Conservation (phyloP, 2,888 invertebrate genomes). For the Adela reaumurella region DNA sequence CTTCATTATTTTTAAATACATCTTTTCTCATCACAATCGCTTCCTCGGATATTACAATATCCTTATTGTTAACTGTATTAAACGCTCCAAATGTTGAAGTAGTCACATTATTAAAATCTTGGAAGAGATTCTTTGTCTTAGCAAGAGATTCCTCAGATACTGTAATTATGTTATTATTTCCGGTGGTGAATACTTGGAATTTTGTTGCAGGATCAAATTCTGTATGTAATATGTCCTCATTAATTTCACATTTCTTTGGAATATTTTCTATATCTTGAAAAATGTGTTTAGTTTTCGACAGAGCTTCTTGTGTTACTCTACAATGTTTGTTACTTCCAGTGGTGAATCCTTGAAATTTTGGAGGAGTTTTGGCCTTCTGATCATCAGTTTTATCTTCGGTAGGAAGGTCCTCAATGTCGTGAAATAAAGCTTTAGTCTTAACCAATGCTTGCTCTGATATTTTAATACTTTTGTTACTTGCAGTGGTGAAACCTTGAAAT, state of each 20-base stretch:
- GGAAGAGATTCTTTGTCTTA: constrained; percentile 8
- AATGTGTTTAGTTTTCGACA: constrained; percentile 22
- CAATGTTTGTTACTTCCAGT: constrained; percentile 24
- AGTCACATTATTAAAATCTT: constrained; percentile 1
- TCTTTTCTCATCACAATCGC: constrained; percentile 24
- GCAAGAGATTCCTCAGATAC: constrained; percentile 7
- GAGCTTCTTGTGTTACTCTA: constrained; percentile 19
- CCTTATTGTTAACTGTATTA: constrained; percentile 28
- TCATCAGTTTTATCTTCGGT: no score
- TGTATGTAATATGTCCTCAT: constrained; percentile 1
- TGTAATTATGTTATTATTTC: constrained; percentile 8
- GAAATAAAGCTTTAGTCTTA: constrained; percentile 8
- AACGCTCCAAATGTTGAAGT: constrained; percentile 16
- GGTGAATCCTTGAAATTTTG: constrained; percentile 15
- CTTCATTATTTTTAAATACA: constrained; percentile 22
- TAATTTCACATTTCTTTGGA: not conserved
- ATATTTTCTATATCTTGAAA: constrained; percentile 20
- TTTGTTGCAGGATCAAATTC: not conserved
- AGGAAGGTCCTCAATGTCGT: constrained; percentile 5
- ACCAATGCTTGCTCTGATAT: constrained; percentile 6
- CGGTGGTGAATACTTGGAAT: constrained; percentile 7
- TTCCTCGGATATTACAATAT: constrained; percentile 15
- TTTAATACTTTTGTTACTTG: constrained; percentile 8
- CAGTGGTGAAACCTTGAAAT: constrained; percentile 7
- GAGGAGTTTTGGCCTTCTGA: no score